These are phyloP conservation scores for Drosophila repleta DNA, from an alignment of 1,140 invertebrate genomes.

Conservation along the genomic window DNA sequence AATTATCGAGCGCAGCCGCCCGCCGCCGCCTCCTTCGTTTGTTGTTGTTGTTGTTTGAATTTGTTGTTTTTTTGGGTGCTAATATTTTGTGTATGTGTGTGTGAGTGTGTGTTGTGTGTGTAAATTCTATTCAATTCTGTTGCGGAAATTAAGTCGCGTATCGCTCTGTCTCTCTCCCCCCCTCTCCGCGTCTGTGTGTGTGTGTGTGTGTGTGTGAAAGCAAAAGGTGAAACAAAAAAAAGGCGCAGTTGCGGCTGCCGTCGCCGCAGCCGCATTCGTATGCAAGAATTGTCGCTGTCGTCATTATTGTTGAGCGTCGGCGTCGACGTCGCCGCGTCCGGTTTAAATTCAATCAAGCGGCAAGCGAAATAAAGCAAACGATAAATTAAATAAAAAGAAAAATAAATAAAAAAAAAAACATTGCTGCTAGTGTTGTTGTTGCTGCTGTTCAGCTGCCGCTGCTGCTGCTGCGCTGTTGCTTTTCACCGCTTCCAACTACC, in stretches of 20 bases:
- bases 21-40: conserved; percentile 1
- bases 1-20: conserved; percentile 42
- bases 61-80: conserved; percentile 44
- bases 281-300: conserved; percentile 62
- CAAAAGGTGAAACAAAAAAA: conserved; percentile 61
- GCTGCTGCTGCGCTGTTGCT: conserved; percentile 1
- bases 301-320: conserved; percentile 42
- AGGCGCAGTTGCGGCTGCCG: conserved; percentile 39
- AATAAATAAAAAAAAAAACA: too few species aligned
- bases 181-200: conserved; percentile 4
- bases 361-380: conserved; percentile 45
- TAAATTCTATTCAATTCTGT: conserved; percentile 43
- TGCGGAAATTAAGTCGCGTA: conserved; percentile 45
- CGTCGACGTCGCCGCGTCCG: conserved; percentile 50
- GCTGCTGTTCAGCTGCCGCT: too few species aligned
- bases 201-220: conserved; percentile 45
- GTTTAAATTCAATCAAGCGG: conserved; percentile 78
- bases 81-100: conserved; percentile 47
- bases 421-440: conserved; percentile 11
- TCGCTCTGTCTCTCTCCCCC: conserved; percentile 21
- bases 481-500: conserved; percentile 17
- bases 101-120: not conserved
- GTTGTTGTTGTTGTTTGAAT: conserved; percentile 14
- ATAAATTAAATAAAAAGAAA: conserved; percentile 11
- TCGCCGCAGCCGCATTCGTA: conserved; percentile 44